Evolutionary conservation across 2,113 vertebrate species (phyloP), one percentile per base, ranked within the genome.

Genomic region (Pipra filicauda): DNA sequence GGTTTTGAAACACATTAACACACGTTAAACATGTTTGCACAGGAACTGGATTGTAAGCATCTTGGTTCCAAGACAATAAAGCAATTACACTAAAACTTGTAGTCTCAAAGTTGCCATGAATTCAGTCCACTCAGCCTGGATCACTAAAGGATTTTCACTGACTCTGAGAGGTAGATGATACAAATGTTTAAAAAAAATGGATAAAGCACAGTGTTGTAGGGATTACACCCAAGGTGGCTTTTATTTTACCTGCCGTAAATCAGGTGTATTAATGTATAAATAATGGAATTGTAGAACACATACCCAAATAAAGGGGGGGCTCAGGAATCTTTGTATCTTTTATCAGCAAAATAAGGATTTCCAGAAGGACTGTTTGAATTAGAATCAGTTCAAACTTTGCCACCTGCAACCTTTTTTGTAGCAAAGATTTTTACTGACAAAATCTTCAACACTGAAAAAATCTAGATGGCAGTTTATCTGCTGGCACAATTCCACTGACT

Each of bases 21-120:
- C 98, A 98, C 98, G 97, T 98, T 98, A 97, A 98, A 98, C 98
- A 98, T 98, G 98, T 98, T 98, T 98, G 98, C 97, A 98, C 98
- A 98, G 98, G 98, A 98, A 98, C 97, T 52, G 75, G 97, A 97
- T 96, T 98, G 98, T 93, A 98, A 98, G 98, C 97, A 91, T 98
- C 96, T 97, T 55, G 89, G 97, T 98, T 98, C 97, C 97, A 95
- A 98, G 97, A 98, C 98, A 98, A 98, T 98, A 98, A 98, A 98
- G 98, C 97, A 98, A 98, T 98, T 98, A 98, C 97, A 87, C 92
- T 90, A 89, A 96, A 97, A 95, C 96, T 92, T 94, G 94, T 89
- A 97, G 95, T 86, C 97, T 96, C 94, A 5, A 85, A 97, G 95
- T 94, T 92, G 96, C 96, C 97, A 97, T 97, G 98, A 98, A 98